Evolutionary conservation across 2,888 invertebrate species (phyloP), one percentile per base, ranked within the genome.

Genomic region (Physocephala rufipes): DNA sequence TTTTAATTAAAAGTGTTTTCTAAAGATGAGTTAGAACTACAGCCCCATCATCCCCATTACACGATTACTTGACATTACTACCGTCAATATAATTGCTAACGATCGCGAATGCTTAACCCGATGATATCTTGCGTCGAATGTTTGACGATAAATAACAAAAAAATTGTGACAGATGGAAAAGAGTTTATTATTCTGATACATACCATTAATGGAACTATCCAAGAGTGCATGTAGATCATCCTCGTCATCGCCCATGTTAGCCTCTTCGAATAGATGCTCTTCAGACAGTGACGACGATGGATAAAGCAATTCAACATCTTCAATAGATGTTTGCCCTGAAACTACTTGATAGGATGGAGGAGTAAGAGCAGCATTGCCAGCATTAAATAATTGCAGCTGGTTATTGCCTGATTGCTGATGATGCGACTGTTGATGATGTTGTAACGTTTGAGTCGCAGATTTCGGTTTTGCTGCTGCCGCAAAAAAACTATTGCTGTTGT

Each of bases 311-410:
- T 85, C 85, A 69, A 81, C 77, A 72, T 83, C 85, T 73, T 84
- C 85, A 76, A 80, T 82, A 77, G 84, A 82, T 81, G 85, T 79
- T 74, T 82, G 82, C 73, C 81, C 80, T 77, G 84, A 79, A 74
- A 82, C 75, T 64, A 80, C 81, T 76, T 83, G 82, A 76, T 83
- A 82, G 58, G 82, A 79, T 67, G 83, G 82, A 66, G 83, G 82
- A 70, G 78, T 79, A 63, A 76, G 72, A 19, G 76, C 74, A 49
- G 74, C 80, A 53, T 75, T 77, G 67, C 70, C 75, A 74, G 74
- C 73, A 61, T 73, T 74, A 67, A 45, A 70, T 43, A 65, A 69
- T 62, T 67, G 63, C 58, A 66, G 45, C 28, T 67, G 58, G 2
- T 67, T 24, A 55, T 74, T 73, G 15, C 72, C 70, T 13, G 76